Conservation (phyloP, 2,888 invertebrate species). For the Frankliniella fusca region DNA sequence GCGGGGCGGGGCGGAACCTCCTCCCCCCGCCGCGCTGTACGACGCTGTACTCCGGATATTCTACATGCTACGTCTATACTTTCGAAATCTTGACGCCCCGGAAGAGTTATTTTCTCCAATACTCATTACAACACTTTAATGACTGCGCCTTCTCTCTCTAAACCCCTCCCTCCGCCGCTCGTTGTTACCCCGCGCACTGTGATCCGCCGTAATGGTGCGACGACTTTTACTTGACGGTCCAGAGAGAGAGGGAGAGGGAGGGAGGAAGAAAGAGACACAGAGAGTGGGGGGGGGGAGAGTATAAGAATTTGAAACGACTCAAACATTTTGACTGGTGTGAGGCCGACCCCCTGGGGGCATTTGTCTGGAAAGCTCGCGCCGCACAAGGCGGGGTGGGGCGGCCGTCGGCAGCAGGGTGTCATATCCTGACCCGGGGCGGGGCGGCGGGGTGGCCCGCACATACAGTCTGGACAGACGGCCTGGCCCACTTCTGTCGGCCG, state of each 20-base stretch:
- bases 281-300: too few species aligned
- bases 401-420: not conserved
- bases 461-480: not conserved
- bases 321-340: too few species aligned
- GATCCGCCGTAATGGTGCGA: too few species aligned
- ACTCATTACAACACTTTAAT: not conserved
- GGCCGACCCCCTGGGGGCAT: too few species aligned
- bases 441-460: conserved; percentile 1
- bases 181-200: too few species aligned
- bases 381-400: not conserved
- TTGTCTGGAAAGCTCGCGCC: not conserved
- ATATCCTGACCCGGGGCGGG: not conserved
- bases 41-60: not conserved
- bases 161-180: too few species aligned
- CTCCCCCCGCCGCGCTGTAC: not conserved
- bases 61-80: not conserved
- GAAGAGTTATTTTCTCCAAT: conserved; percentile 13
- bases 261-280: too few species aligned
- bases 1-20: not conserved
- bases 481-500: conserved; percentile 8
- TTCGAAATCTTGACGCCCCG: not conserved
- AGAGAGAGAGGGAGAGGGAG: too few species aligned
- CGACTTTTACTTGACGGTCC: too few species aligned
- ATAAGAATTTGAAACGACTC: too few species aligned
- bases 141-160: too few species aligned